Percentiles rank a stretch among this genome's conserved stretches.
Evolutionary conservation across 2,888 invertebrate species (phyloP).

Genomic region (Cetonia aurata): DNA sequence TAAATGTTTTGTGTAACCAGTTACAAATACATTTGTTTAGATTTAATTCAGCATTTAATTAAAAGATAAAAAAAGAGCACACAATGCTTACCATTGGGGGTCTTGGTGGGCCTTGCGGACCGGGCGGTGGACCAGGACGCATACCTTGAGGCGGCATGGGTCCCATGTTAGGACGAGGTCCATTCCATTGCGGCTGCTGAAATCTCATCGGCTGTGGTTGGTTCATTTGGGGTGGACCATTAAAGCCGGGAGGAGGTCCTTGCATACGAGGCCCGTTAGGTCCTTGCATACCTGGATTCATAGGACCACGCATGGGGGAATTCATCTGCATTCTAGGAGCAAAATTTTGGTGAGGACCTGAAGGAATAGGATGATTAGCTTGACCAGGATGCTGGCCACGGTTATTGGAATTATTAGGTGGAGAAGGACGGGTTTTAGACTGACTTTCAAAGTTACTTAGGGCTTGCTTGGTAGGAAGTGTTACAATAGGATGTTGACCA

Average conservation of each 20-base stretch:
- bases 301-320: constrained; percentile 65
- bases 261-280: constrained; percentile 71
- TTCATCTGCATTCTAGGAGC: constrained; percentile 68
- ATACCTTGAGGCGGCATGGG: constrained; percentile 66
- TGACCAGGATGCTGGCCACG: constrained; percentile 74
- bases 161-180: constrained; percentile 70
- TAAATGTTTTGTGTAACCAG: not conserved
- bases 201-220: constrained; percentile 74
- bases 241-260: constrained; percentile 71
- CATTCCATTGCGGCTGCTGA: constrained; percentile 72
- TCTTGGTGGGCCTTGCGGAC: constrained; percentile 72
- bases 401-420: constrained; percentile 75
- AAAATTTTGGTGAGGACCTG: constrained; percentile 72
- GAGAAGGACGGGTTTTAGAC: constrained; percentile 89
- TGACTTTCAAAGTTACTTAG: constrained; percentile 90
- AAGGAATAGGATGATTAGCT: constrained; percentile 70
- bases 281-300: constrained; percentile 69
- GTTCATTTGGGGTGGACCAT: constrained; percentile 71
- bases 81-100: constrained; percentile 71
- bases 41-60: too few relatives aligned
- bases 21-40: constrained; percentile 27
- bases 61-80: constrained; percentile 1
- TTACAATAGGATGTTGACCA: constrained; percentile 94
- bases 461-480: constrained; percentile 93
- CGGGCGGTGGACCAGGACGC: constrained; percentile 72